A percentile compares a stretch with the other conserved stretches of the same genome.
phyloP scores from a whole-genome alignment of 2,113 vertebrate species.

The Burhinus bistriatus region DNA sequence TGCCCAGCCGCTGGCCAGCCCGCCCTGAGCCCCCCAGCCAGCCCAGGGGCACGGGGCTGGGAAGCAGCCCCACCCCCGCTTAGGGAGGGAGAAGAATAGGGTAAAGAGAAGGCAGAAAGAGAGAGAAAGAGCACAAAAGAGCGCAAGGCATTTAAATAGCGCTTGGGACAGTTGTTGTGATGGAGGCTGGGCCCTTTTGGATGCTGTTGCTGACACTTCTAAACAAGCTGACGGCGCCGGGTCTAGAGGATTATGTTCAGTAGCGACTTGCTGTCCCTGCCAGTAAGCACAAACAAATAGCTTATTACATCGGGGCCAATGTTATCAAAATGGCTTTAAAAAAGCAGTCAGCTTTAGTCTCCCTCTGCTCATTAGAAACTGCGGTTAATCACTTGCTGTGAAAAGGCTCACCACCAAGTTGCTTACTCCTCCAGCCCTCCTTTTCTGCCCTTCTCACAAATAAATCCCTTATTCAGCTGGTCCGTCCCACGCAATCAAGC shows the following conservation, averaged over 20 bases:
- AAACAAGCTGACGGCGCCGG: not conserved
- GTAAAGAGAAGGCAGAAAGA: constrained; percentile 21
- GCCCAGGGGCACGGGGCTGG: not conserved
- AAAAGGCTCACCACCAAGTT: constrained; percentile 50
- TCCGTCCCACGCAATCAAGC: not conserved
- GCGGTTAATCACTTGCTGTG: constrained; percentile 29
- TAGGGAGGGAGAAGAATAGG: constrained; percentile 15
- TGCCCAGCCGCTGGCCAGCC: not conserved
- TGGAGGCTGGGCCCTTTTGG: not conserved
- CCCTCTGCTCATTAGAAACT: constrained; percentile 42
- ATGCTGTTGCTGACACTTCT: constrained; percentile 3
- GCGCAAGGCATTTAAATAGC: not conserved
- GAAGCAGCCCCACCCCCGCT: not conserved
- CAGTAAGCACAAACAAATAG: constrained; percentile 56
- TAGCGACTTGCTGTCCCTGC: constrained; percentile 27
- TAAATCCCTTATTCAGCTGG: constrained; percentile 59
- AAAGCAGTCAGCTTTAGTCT: constrained; percentile 43
- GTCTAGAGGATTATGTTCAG: constrained; percentile 36
- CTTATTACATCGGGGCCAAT: constrained; percentile 26
- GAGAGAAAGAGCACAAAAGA: constrained; percentile 33
- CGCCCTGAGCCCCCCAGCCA: not conserved
- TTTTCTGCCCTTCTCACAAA: constrained; percentile 44
- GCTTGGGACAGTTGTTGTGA: not conserved
- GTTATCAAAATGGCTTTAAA: constrained; percentile 54
- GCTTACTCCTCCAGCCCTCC: constrained; percentile 12